Evolutionary conservation across 2,113 vertebrate genomes (phyloP), one percentile per base, ranked within the genome.

Genomic region (Agapornis roseicollis): DNA sequence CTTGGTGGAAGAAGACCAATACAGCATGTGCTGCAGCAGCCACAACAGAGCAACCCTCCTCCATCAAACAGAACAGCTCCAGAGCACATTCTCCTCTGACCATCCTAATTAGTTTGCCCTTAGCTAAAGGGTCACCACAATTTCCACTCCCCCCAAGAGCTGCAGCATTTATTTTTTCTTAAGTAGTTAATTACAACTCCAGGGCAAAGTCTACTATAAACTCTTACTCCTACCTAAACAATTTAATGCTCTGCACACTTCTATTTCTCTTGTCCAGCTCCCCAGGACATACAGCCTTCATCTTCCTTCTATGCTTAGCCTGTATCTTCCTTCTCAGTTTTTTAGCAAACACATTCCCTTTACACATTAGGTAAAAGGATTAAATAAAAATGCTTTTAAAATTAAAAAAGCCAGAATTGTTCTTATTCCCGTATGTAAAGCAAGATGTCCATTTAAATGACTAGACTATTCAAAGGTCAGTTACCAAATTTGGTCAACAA

Each of bases 401-500:
- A 65, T 94, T 83, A 78, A 41, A 80, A 25, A 66, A 82, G 39
- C 61, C 56, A 1, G 63, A 91, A 85, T 29, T 8, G 6, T 68
- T 93, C 78, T 80, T 87, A n/a, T 76, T 93, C 80, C 68, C 79
- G 66, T 50, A 93, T 65, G 94, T 84, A 94, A 97, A 94, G 91
- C 71, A 90, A 95, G 95, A 97, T 95, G 96, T 97, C 96, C 96
- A 96, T 93, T 89, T 97, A 96, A 97, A 97, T 78, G 95, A 91
- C 96, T 90, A 94, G 97, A 97, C 97, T 96, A 97, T 80, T 97
- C 96, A 97, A 98, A 98, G 98, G 98, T 98, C 98, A 98, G 96
- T 98, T 97, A 97, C 99, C 99, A 99, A 99, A 99, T 99, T 98
- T 99, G 99, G 99, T 98, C 98, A 98, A 92, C 97, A 98, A 79